phyloP scores from a whole-genome alignment of 92 coral and sea anemone genomes.

The Phenganax subtilis region DNA sequence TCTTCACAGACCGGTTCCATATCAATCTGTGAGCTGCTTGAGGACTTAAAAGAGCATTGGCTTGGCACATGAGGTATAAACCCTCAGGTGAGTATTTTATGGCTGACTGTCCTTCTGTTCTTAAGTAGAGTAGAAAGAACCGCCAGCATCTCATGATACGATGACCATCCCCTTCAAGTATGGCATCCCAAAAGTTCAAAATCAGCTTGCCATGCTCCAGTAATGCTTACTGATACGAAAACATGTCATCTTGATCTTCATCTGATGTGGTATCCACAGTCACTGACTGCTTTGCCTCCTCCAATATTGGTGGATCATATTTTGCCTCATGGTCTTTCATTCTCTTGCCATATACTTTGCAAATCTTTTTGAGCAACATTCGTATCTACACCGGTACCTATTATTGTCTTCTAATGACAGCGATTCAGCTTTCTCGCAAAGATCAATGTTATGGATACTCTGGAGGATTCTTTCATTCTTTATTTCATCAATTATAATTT shows the following conservation, averaged over 20 bases:
- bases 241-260: constrained; percentile 57
- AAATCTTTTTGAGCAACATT: constrained; percentile 55
- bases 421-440: background rate
- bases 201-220: constrained; percentile 61
- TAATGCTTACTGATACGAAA: constrained; percentile 56
- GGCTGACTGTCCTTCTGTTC: background rate
- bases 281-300: background rate
- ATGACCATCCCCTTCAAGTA: background rate
- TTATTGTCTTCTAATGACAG: background rate
- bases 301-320: constrained; percentile 53
- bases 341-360: constrained; percentile 62
- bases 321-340: too few relatives aligned
- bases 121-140: background rate
- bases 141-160: constrained; percentile 5
- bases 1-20: constrained; percentile 61
- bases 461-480: background rate
- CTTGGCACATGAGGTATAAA: background rate
- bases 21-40: constrained; percentile 32
- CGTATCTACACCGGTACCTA: constrained; percentile 20
- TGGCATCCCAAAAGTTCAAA: constrained; percentile 49
- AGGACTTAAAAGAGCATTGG: background rate
- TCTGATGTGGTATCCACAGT: background rate
- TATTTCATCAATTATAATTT: background rate
- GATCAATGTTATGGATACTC: background rate
- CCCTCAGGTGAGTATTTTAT: background rate